phyloP scores from a whole-genome alignment of 2,888 invertebrate genomes.

The Noctuana brunneofusca region DNA sequence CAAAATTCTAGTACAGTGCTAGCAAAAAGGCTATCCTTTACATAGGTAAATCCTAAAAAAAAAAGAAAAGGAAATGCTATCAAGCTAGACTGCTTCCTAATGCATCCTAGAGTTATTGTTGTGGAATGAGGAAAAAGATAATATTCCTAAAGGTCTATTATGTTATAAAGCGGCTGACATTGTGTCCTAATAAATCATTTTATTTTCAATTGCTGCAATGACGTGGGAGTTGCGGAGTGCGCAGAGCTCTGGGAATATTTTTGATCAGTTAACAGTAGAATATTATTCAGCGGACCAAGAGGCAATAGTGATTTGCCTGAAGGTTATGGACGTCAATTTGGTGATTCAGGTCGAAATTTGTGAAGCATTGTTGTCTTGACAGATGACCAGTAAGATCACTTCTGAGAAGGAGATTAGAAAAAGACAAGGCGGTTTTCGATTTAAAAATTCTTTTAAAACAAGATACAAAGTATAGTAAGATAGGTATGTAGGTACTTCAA shows the following conservation, averaged over 20 bases:
- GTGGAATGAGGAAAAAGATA: conserved; percentile 14
- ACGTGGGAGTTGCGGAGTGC: not conserved
- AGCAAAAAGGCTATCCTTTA: too few relatives aligned
- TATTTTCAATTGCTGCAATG: conserved; percentile 13
- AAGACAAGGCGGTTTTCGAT: too few relatives aligned
- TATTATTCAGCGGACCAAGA: not conserved
- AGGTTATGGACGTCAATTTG: not conserved
- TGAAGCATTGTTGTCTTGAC: not conserved
- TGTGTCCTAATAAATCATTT: conserved; percentile 11
- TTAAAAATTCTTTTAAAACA: too few relatives aligned
- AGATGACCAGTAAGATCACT: not conserved
- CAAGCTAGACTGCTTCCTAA: too few relatives aligned
- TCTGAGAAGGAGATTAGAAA: too few relatives aligned
- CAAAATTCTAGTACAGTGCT: too few relatives aligned
- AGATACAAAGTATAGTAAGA: too few relatives aligned
- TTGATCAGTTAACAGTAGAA: not conserved
- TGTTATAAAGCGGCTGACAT: not conserved
- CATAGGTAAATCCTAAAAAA: too few relatives aligned
- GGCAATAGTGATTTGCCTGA: not conserved
- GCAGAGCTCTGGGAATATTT: not conserved
- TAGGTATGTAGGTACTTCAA: too few relatives aligned
- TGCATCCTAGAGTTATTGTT: conserved; percentile 7
- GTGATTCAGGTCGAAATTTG: too few relatives aligned
- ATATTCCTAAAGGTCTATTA: conserved; percentile 13
- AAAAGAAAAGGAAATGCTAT: too few relatives aligned